Percentiles rank a stretch among this genome's conserved stretches.
phyloP scores from a whole-genome alignment of 2,888 invertebrate species.

The Panopea generosa region DNA sequence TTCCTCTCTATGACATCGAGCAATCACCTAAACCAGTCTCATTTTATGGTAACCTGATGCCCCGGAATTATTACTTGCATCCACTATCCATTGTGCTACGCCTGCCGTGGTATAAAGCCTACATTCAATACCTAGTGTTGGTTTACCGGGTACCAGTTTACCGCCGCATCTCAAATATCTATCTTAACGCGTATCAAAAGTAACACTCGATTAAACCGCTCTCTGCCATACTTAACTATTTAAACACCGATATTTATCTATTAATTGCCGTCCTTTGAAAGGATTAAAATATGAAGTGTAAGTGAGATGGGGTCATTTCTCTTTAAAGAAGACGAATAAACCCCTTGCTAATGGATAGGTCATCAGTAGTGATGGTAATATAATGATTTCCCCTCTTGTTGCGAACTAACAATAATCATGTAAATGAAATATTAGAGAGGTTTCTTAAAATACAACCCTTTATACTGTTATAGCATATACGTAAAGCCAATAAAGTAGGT shows the following conservation, averaged over 20 bases:
- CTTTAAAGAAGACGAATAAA: neutral
- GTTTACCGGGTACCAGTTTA: constrained; percentile 34
- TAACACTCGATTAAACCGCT: constrained; percentile 43
- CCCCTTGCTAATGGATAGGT: constrained; percentile 1
- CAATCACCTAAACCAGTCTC: constrained; percentile 22
- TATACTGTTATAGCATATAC: too few species aligned
- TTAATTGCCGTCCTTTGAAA: constrained; percentile 46
- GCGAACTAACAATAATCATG: too few species aligned
- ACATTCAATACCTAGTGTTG: constrained; percentile 17
- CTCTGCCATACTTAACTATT: constrained; percentile 44
- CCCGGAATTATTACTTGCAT: constrained; percentile 41
- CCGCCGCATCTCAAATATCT: constrained; percentile 49
- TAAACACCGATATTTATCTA: constrained; percentile 60
- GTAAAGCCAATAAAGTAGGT: too few species aligned
- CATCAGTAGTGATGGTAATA: constrained; percentile 23
- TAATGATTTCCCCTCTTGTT: too few species aligned
- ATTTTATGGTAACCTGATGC: constrained; percentile 50
- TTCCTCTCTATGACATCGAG: constrained; percentile 24
- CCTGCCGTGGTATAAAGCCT: constrained; percentile 6
- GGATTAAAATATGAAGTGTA: constrained; percentile 18
- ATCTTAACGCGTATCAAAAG: constrained; percentile 44
- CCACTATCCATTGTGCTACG: constrained; percentile 18
- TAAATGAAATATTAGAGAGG: too few species aligned
- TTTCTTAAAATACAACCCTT: too few species aligned
- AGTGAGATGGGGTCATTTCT: neutral